phyloP scores from a whole-genome alignment of 2,797 vertebrate species.

The Sternarchorhynchus goeldii region DNA sequence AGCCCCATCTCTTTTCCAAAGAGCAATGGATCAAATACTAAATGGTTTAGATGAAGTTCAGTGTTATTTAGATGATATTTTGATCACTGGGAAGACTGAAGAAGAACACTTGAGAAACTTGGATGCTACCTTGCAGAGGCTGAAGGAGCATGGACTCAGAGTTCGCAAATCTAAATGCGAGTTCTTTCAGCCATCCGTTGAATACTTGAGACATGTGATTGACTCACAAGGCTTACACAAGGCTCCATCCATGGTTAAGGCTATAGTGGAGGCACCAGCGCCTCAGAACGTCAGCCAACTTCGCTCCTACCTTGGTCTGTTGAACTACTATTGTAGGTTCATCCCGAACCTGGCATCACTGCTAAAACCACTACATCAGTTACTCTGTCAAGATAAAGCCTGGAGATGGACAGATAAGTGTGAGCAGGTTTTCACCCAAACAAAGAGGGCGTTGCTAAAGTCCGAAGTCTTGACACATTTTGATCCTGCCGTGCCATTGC shows the following conservation, averaged over 20 bases:
- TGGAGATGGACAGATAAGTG: conserved; percentile 15
- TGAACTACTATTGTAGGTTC: conserved; percentile 20
- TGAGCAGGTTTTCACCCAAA: neutral
- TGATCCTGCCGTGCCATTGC: neutral
- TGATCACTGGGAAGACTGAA: neutral
- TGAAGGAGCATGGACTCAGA: no score
- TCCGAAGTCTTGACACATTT: conserved; percentile 17
- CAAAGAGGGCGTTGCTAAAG: conserved; percentile 20
- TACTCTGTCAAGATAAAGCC: neutral
- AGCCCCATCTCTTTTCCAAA: neutral
- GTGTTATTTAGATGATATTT: no score
- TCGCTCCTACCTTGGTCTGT: neutral
- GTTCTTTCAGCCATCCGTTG: no score
- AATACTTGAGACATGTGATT: neutral
- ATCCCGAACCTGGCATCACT: conserved; percentile 10
- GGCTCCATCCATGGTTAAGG: conserved; percentile 2
- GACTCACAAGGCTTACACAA: neutral
- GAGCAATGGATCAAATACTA: neutral
- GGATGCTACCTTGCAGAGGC: no score
- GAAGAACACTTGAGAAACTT: neutral
- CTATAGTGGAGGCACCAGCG: conserved; percentile 9
- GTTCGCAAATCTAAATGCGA: no score
- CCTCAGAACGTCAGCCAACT: conserved; percentile 7
- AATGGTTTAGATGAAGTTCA: neutral
- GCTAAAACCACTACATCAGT: neutral